These are phyloP conservation scores for Alosa alosa DNA, from an alignment of 2,113 vertebrate genomes.

Conservation along the genomic window DNA sequence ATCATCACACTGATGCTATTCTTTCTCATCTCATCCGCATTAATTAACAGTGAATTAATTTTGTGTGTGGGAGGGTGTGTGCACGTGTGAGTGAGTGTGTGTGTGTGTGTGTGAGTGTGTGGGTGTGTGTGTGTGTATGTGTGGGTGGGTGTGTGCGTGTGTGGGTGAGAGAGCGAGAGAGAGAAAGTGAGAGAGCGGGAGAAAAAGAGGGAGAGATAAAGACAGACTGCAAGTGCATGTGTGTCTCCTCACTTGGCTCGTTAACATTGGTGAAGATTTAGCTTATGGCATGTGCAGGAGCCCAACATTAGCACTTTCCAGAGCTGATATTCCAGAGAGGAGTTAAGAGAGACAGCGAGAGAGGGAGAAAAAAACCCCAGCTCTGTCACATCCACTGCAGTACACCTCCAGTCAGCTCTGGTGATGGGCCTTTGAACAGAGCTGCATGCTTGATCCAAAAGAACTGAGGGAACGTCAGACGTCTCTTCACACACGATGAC, in stretches of 20 bases:
- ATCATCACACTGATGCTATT: conserved; percentile 11
- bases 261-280: conserved; percentile 1
- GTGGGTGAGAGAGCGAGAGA: not conserved
- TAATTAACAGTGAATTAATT: conserved; percentile 20
- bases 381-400: conserved; percentile 28
- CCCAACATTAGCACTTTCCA: conserved; percentile 13
- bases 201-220: not conserved
- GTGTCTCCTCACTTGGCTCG: conserved; percentile 5
- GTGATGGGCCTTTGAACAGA: conserved; percentile 17
- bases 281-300: conserved; percentile 10
- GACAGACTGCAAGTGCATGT: not conserved
- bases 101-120: not conserved
- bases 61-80: conserved; percentile 17
- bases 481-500: conserved; percentile 14
- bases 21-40: conserved; percentile 16
- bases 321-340: conserved; percentile 35
- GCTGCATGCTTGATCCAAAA: conserved; percentile 1
- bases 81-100: not conserved
- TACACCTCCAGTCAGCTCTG: not conserved
- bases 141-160: not conserved
- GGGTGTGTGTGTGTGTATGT: not conserved
- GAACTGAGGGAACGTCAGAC: conserved; percentile 10
- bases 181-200: not conserved
- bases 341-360: conserved; percentile 47
- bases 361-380: conserved; percentile 22